Evolutionary conservation across 2,113 vertebrate species (phyloP).

Genomic region (Gopherus flavomarginatus): DNA sequence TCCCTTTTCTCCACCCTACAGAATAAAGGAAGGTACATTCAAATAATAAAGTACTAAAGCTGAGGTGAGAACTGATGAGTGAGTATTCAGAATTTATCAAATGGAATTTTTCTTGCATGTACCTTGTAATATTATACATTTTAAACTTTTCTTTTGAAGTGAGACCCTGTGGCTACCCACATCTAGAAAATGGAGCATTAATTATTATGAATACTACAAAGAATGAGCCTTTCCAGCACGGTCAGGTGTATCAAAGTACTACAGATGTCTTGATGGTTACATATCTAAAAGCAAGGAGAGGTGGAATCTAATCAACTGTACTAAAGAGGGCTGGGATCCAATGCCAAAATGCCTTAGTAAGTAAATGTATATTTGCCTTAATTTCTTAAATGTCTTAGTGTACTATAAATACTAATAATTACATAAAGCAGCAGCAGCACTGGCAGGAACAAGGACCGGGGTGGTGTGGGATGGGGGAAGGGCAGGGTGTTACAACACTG

Average conservation of each 20-base stretch:
- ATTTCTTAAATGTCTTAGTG: background rate
- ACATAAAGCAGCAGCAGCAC: background rate
- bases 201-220: background rate
- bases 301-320: background rate
- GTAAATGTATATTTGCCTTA: background rate
- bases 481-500: no score
- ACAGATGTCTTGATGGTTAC: background rate
- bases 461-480: background rate
- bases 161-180: background rate
- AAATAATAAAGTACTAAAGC: background rate
- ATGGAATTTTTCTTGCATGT: background rate
- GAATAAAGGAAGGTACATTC: background rate
- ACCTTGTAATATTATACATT: background rate
- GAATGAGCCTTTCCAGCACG: background rate
- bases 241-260: background rate
- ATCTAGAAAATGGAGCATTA: background rate
- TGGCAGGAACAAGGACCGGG: background rate
- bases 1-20: background rate
- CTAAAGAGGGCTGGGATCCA: no score
- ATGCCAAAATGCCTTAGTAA: no score
- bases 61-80: background rate
- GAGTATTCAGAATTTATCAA: background rate
- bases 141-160: background rate
- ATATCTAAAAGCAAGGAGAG: accelerated
- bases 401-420: background rate